Evolutionary conservation across 2,888 invertebrate genomes (phyloP).

Genomic region (Acanthosoma haemorrhoidale): DNA sequence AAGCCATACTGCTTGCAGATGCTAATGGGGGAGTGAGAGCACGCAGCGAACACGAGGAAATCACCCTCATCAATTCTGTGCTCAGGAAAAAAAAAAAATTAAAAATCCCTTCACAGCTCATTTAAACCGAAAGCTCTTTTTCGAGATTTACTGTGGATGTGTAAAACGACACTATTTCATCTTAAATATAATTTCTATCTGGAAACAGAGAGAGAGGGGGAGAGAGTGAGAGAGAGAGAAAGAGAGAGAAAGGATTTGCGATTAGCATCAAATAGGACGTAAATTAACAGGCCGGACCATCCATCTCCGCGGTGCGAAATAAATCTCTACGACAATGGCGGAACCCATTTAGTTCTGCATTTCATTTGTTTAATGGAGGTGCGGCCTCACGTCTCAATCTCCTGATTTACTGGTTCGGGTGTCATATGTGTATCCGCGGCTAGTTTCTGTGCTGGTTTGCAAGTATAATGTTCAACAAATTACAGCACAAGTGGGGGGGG

Average conservation of each 20-base stretch:
- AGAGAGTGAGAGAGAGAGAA: neutral
- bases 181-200: neutral
- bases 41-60: too few relatives aligned
- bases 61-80: too few relatives aligned
- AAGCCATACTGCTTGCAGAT: too few relatives aligned
- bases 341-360: conserved; percentile 17
- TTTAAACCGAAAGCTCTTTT: too few relatives aligned
- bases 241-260: neutral
- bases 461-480: conserved; percentile 3
- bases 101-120: too few relatives aligned
- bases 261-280: conserved; percentile 22
- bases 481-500: neutral
- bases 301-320: neutral
- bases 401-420: conserved; percentile 15
- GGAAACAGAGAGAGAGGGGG: neutral
- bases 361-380: conserved; percentile 16
- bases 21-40: too few relatives aligned
- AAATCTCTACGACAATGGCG: conserved; percentile 25
- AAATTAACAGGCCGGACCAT: neutral
- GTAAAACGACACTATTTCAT: neutral
- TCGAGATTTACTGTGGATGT: neutral
- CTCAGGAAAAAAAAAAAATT: too few relatives aligned
- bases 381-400: conserved; percentile 19
- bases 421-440: neutral
- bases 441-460: neutral